Base-by-base conservation (phyloP, 1,140 invertebrate genomes). In the Latrodectus geometricus region DNA sequence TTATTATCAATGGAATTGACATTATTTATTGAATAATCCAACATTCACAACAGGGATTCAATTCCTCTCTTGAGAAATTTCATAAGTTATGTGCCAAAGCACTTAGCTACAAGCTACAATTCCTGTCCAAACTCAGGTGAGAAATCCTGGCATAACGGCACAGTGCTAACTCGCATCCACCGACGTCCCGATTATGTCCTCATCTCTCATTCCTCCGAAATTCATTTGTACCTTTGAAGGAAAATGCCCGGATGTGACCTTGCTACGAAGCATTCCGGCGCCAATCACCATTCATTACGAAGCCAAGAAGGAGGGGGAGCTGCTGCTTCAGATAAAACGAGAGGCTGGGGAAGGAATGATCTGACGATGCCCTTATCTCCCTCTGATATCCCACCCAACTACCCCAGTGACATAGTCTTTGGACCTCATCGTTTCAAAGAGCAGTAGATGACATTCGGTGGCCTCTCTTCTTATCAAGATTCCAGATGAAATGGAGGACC, bases 271-370 rank as follows among this genome's bases (percentile, higher is more conserved):
- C 54, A 75, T 75, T 75, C 73, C 52, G 73, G 52, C 54, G 54
- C 52, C 73, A 75, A 75, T 75, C 73, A 78, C 77, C 35, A 80
- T 80, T 80, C 66, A 80, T 80, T 80, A 80, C 77, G 77, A 49
- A 56, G 73, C 61, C 35, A 48, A 21, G 76, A 49, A 49, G 50
- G 12, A 35, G 74, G 54, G 23, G 15, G 21, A 66, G 35, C 35
- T 61, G 54, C 54, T 61, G 54, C 54, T 14, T 11, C 54, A 61
- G 77, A 54, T 80, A 80, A 70, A 48, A 23, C 54, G 70, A 12
- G 15, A 21, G 20, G 77, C 21, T 54, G n/a, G 14, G 52, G 70
- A 49, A 35, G 70, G 15, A 11, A 73, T 17, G 12, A 48, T 23
- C 68, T 20, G 68, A 23, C 68, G 68, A 69, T 20, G 17, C 68